These are phyloP conservation scores for Sarcophilus harrisii DNA, from an alignment of 2,797 vertebrate genomes.

Conservation along the genomic window DNA sequence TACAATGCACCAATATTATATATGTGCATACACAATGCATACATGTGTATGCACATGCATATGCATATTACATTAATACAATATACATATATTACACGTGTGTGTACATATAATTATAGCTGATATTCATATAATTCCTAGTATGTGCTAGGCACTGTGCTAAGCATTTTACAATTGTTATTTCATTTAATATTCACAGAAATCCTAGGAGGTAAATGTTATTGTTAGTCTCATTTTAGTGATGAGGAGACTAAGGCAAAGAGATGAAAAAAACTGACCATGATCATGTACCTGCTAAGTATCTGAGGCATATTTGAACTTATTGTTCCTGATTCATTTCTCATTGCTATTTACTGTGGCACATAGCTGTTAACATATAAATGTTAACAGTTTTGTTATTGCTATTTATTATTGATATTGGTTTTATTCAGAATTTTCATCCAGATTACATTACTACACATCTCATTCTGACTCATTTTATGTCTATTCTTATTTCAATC, in stretches of 20 bases:
- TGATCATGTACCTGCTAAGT: too few relatives aligned
- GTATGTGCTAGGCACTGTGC: background rate
- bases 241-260: background rate
- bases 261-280: too few relatives aligned
- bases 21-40: background rate
- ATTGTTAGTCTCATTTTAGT: background rate
- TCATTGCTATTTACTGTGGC: background rate
- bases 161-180: background rate
- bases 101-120: background rate
- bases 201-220: background rate
- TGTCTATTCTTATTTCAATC: background rate
- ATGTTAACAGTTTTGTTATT: background rate
- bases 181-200: background rate
- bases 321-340: too few relatives aligned
- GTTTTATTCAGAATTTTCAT: background rate
- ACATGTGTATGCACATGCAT: too few relatives aligned
- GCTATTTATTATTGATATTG: background rate
- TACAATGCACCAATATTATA: too few relatives aligned
- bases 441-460: background rate
- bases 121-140: background rate
- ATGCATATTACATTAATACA: background rate
- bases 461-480: background rate
- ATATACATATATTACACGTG: too few relatives aligned
- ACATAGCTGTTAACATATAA: background rate
- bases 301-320: too few relatives aligned